phyloP scores from a whole-genome alignment of 2,888 invertebrate species.

The Synergus gifuensis region DNA sequence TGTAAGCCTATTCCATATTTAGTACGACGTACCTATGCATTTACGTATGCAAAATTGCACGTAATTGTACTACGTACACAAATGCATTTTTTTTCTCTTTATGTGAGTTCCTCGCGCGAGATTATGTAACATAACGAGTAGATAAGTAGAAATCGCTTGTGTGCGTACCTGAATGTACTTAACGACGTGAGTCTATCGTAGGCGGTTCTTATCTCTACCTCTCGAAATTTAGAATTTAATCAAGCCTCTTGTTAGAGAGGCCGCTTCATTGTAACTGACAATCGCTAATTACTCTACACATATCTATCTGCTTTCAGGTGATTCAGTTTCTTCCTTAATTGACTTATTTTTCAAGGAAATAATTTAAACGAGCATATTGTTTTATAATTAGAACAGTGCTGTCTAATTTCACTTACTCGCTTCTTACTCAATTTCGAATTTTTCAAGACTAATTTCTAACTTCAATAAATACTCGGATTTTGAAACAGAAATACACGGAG shows the following conservation, averaged over 20 bases:
- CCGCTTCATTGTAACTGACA: neutral
- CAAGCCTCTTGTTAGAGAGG: neutral
- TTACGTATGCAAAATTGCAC: neutral
- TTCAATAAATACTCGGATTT: too few species aligned
- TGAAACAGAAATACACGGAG: too few species aligned
- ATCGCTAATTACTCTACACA: neutral
- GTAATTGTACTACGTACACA: neutral
- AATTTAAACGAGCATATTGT: neutral
- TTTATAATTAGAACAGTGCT: neutral
- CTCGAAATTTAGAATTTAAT: neutral
- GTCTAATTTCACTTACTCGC: neutral
- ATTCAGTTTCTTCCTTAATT: neutral
- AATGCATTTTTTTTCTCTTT: neutral
- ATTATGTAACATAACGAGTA: constrained; percentile 13
- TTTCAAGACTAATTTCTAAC: neutral
- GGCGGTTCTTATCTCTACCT: neutral
- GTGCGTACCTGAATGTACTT: neutral
- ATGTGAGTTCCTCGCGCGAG: neutral
- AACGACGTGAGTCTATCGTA: neutral
- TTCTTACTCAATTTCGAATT: neutral
- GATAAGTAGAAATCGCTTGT: neutral
- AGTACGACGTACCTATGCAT: neutral
- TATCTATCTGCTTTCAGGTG: neutral
- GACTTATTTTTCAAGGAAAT: neutral
- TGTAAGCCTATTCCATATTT: neutral